A percentile compares a stretch with the other conserved stretches of the same genome.
These are phyloP conservation scores for Philypnodon macrostomus DNA, from an alignment of 2,797 vertebrate species.

Conservation along the genomic window DNA sequence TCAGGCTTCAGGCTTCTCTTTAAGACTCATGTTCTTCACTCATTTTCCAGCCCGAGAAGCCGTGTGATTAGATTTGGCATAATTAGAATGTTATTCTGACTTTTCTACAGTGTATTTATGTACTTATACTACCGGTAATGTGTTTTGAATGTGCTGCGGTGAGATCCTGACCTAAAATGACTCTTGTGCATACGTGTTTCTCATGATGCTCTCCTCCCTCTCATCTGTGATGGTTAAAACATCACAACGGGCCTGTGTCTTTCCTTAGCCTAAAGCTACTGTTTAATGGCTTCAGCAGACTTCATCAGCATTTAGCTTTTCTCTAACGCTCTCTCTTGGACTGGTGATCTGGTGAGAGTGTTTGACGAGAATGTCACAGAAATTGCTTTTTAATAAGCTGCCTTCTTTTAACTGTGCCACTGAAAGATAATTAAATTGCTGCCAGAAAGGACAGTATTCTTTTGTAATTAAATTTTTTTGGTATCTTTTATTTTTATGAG, in stretches of 20 bases:
- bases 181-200: conserved; percentile 52
- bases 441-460: conserved; percentile 80
- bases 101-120: background rate
- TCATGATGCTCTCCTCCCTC: conserved; percentile 60
- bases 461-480: conserved; percentile 80
- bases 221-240: conserved; percentile 80
- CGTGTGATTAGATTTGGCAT: background rate
- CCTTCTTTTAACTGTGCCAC: conserved; percentile 78
- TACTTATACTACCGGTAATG: background rate
- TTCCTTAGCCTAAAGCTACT: conserved; percentile 79
- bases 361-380: conserved; percentile 79
- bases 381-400: conserved; percentile 83
- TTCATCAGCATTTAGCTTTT: conserved; percentile 78
- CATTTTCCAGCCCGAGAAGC: background rate
- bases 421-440: conserved; percentile 83
- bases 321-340: conserved; percentile 16
- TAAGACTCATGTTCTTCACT: no score
- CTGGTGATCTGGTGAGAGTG: conserved; percentile 61
- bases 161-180: conserved; percentile 53
- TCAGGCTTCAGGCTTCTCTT: no score
- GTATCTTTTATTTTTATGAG: conserved; percentile 52
- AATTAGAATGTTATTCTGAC: background rate
- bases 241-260: conserved; percentile 76
- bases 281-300: conserved; percentile 79
- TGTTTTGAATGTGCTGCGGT: conserved; percentile 2